Evolutionary conservation across 2,797 vertebrate genomes (phyloP).

Genomic region (Thripadectes ignobilis): DNA sequence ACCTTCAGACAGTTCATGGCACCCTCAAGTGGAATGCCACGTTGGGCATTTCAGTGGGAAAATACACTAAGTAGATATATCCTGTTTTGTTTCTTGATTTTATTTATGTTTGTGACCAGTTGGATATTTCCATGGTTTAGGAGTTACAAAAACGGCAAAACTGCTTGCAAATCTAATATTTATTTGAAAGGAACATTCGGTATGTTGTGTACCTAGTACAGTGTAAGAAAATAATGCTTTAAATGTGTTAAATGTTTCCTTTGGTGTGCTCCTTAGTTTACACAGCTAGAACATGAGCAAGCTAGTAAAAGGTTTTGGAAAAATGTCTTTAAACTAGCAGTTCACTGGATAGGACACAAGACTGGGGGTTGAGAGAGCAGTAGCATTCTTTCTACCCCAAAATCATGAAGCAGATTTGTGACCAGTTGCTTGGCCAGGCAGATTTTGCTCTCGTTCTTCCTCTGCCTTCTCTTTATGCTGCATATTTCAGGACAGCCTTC

Average conservation of each 20-base stretch:
- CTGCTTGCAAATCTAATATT: background rate
- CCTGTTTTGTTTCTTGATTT: background rate
- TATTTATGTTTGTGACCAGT: background rate
- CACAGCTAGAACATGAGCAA: background rate
- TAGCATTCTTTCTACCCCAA: background rate
- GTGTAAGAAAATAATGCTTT: background rate
- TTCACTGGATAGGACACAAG: background rate
- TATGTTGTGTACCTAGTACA: accelerated
- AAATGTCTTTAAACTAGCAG: background rate
- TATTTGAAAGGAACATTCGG: background rate
- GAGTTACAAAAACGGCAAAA: background rate
- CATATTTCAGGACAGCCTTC: background rate
- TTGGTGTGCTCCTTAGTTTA: background rate
- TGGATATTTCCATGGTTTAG: background rate
- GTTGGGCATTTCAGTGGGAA: background rate
- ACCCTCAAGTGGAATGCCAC: constrained; percentile 6
- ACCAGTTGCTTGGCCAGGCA: background rate
- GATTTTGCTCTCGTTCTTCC: background rate
- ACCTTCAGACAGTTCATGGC: background rate
- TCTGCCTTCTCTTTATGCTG: background rate
- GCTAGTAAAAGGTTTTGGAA: background rate
- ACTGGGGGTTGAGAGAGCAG: background rate
- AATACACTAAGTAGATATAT: background rate
- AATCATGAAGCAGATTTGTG: background rate
- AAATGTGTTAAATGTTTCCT: background rate